Evolutionary conservation across 2,888 invertebrate species (phyloP).

Genomic region (Beris morrisii): DNA sequence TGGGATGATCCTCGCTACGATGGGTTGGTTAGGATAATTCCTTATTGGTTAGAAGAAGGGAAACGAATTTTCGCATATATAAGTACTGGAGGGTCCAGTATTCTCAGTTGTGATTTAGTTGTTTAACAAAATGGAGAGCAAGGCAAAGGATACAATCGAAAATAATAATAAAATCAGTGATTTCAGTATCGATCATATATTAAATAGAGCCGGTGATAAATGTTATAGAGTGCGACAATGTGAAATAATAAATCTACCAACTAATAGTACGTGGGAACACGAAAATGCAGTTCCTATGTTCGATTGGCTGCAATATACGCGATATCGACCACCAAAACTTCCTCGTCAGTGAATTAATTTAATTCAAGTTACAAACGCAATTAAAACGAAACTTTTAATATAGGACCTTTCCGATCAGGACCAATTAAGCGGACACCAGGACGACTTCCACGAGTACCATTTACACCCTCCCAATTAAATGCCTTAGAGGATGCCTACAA

Average conservation of each 20-base stretch:
- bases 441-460: conserved; percentile 69
- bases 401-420: conserved; percentile 50
- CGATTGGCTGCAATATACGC: conserved; percentile 69
- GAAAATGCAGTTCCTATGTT: conserved; percentile 47
- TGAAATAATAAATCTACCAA: not conserved
- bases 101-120: conserved; percentile 40
- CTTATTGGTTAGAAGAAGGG: conserved; percentile 22
- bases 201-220: conserved; percentile 60
- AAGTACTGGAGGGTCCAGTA: conserved; percentile 2
- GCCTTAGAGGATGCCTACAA: conserved; percentile 67
- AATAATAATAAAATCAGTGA: conserved; percentile 49
- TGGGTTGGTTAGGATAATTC: conserved; percentile 9
- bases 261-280: not conserved
- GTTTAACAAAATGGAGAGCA: conserved; percentile 39
- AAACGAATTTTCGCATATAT: conserved; percentile 17
- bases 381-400: not conserved
- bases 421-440: conserved; percentile 62
- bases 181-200: conserved; percentile 65
- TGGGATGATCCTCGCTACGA: conserved; percentile 37
- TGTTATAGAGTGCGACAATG: conserved; percentile 37
- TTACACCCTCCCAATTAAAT: conserved; percentile 66
- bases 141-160: conserved; percentile 12
- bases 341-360: conserved; percentile 58
- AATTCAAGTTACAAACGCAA: not conserved
- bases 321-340: conserved; percentile 71